phyloP scores from a whole-genome alignment of 2,797 vertebrate genomes.

The Masticophis lateralis region DNA sequence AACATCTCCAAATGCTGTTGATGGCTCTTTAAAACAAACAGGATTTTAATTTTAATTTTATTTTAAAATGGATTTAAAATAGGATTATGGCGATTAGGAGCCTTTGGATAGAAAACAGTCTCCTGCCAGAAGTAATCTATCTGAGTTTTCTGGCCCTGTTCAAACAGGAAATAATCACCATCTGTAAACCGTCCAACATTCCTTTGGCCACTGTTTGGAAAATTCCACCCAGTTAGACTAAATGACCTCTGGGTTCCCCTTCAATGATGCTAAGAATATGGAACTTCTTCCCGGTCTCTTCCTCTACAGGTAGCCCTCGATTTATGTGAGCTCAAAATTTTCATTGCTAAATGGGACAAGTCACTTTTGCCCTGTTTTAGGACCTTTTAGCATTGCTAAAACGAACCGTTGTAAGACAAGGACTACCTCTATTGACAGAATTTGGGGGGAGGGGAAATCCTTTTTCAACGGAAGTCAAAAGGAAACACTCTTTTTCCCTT shows the following conservation, averaged over 20 bases:
- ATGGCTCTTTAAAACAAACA: neutral
- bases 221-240: neutral
- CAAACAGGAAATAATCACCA: neutral
- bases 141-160: neutral
- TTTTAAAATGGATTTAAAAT: neutral
- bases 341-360: neutral
- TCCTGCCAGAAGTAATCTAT: too few species aligned
- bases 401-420: neutral
- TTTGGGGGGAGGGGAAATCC: accelerated
- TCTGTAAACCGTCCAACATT: neutral
- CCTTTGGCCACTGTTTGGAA: neutral
- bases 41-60: neutral
- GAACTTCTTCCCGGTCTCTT: neutral
- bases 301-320: neutral
- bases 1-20: accelerated
- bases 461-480: neutral
- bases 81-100: neutral
- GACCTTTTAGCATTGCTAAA: too few species aligned
- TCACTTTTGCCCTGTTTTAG: neutral
- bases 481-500: neutral
- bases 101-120: neutral
- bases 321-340: neutral
- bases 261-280: neutral
- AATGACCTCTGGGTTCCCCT: neutral
- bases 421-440: neutral